Evolutionary conservation across 2,888 invertebrate species (phyloP).

Genomic region (Ischnura elegans): DNA sequence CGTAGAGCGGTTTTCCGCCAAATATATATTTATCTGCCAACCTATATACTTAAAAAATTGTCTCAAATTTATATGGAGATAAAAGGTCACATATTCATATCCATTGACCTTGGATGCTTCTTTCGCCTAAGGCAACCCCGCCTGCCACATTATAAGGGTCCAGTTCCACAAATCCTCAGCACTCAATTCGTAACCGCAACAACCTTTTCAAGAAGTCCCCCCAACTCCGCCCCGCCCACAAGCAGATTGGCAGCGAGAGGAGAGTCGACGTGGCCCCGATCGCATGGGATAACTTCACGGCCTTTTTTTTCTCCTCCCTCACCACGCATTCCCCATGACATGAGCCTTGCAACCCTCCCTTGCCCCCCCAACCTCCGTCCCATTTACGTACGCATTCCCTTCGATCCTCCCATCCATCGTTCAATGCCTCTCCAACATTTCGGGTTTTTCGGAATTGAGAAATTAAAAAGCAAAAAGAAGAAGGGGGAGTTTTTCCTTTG

Average conservation of each 20-base stretch:
- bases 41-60: no score
- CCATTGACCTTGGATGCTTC: background rate
- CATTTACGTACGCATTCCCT: background rate
- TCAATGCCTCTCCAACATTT: background rate
- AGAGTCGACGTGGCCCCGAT: conserved; percentile 31
- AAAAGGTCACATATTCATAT: background rate
- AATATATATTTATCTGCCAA: no score
- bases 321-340: background rate
- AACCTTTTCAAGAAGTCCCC: background rate
- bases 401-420: no score
- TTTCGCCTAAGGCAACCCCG: background rate
- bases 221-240: background rate
- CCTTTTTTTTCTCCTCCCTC: background rate
- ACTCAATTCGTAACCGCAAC: conserved; percentile 32
- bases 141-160: background rate
- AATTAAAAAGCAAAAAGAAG: conserved; percentile 20
- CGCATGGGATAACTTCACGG: background rate
- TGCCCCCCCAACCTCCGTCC: background rate
- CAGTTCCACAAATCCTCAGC: conserved; percentile 34
- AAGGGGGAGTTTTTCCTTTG: background rate
- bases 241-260: conserved; percentile 25
- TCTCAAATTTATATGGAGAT: no score
- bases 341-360: no score
- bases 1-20: no score
- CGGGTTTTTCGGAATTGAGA: conserved; percentile 34